phyloP scores from a whole-genome alignment of 2,113 vertebrate genomes.

The Microcebus tavaratra region DNA sequence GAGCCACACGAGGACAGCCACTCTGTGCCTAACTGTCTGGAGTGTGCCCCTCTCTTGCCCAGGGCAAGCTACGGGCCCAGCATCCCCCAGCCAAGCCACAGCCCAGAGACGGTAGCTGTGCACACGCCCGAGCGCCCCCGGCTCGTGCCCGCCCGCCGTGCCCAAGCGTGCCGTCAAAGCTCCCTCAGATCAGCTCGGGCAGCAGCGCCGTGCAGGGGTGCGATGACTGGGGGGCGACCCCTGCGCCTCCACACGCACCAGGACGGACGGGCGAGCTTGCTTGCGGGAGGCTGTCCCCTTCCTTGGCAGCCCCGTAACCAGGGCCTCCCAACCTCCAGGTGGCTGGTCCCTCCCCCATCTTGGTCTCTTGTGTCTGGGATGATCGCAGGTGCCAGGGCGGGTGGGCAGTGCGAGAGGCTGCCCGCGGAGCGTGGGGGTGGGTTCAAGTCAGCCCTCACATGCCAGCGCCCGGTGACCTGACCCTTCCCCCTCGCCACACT shows the following conservation, averaged over 20 bases:
- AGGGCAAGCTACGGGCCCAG: neutral
- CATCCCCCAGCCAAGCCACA: neutral
- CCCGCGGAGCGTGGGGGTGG: too few species aligned
- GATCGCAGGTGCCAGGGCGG: neutral
- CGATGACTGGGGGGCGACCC: rapidly evolving
- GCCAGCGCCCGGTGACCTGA: rapidly evolving
- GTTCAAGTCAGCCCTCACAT: neutral
- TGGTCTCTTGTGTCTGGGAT: neutral
- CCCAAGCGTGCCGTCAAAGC: rapidly evolving
- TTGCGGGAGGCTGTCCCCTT: too few species aligned
- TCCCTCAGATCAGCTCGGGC: rapidly evolving
- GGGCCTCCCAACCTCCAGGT: neutral
- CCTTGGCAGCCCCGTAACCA: neutral
- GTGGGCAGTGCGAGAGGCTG: rapidly evolving
- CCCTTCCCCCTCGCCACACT: rapidly evolving
- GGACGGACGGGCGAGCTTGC: rapidly evolving
- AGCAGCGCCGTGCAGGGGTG: rapidly evolving
- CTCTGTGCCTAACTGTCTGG: too few species aligned
- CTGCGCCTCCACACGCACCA: rapidly evolving
- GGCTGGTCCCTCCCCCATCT: neutral
- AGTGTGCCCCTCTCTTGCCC: too few species aligned
- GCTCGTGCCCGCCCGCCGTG: rapidly evolving
- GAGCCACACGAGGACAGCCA: neutral
- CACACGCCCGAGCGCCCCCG: rapidly evolving
- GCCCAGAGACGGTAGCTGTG: rapidly evolving